These are phyloP conservation scores for Myopa tessellatipennis DNA, from an alignment of 2,888 invertebrate species.

Conservation along the genomic window DNA sequence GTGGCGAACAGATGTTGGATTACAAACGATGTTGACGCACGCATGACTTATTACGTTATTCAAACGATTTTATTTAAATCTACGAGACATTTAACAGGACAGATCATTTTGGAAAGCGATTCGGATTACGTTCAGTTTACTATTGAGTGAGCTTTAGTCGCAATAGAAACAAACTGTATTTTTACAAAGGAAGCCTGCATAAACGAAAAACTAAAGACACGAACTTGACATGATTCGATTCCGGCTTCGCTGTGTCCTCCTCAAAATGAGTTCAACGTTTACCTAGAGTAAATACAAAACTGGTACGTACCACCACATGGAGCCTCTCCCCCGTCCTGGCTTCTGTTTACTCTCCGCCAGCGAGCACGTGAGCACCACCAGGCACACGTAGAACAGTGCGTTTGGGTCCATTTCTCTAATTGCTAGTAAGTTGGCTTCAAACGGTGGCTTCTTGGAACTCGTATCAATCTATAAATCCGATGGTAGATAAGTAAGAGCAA, in stretches of 20 bases:
- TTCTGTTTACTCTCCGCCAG: constrained; percentile 69
- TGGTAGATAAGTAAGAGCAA: background rate
- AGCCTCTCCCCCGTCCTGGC: constrained; percentile 83
- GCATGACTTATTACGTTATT: too few relatives aligned
- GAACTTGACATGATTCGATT: constrained; percentile 35
- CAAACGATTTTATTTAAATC: too few relatives aligned
- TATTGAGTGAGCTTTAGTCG: too few relatives aligned
- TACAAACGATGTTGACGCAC: too few relatives aligned
- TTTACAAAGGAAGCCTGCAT: background rate
- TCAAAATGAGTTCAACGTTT: background rate
- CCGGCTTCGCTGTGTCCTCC: too few relatives aligned
- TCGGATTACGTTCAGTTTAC: too few relatives aligned
- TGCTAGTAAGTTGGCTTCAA: background rate
- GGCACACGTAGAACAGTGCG: constrained; percentile 59
- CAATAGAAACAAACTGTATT: too few relatives aligned
- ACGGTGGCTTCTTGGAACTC: background rate
- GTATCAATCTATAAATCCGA: too few relatives aligned
- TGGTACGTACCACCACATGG: constrained; percentile 89
- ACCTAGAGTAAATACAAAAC: background rate
- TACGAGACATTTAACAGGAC: too few relatives aligned
- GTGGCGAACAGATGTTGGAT: background rate
- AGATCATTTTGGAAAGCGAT: too few relatives aligned
- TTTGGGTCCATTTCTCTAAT: constrained; percentile 63
- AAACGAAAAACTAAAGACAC: constrained; percentile 48
- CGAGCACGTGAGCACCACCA: constrained; percentile 59